Evolutionary conservation across 2,113 vertebrate genomes (phyloP).

Genomic region (Atherinomorus stipes): DNA sequence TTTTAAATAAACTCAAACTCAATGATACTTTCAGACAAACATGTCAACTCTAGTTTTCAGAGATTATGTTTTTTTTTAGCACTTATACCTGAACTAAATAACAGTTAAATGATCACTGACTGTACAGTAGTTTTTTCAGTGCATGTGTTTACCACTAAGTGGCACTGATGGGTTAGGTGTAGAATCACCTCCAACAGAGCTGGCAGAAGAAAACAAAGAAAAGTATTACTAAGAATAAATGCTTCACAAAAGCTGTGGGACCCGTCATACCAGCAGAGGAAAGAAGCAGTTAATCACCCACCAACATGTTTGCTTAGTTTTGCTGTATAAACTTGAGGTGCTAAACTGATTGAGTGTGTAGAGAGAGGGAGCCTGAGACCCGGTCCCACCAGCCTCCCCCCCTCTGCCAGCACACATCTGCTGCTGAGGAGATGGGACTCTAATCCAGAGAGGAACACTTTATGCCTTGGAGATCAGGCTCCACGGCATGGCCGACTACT

Average conservation of each 20-base stretch:
- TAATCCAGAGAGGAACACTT: slow-evolving; percentile 59
- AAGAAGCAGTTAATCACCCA: background rate
- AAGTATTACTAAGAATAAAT: background rate
- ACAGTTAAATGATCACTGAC: background rate
- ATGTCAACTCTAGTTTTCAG: background rate
- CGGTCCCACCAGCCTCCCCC: slow-evolving; percentile 59
- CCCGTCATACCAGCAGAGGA: background rate
- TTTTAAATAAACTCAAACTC: too few relatives aligned
- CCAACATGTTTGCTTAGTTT: slow-evolving; percentile 3
- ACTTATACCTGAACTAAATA: background rate
- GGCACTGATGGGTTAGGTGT: slow-evolving; percentile 54
- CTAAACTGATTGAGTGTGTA: slow-evolving; percentile 23
- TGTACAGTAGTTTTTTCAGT: slow-evolving; percentile 1
- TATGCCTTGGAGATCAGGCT: slow-evolving; percentile 34
- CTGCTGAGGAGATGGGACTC: slow-evolving; percentile 67
- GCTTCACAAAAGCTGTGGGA: background rate
- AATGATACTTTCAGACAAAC: too few relatives aligned
- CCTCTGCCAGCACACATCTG: slow-evolving; percentile 67
- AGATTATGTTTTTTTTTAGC: background rate
- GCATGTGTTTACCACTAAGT: slow-evolving; percentile 65
- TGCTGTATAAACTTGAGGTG: slow-evolving; percentile 18
- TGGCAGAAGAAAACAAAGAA: slow-evolving; percentile 3
- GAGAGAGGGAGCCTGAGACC: slow-evolving; percentile 50
- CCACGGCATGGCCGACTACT: slow-evolving; percentile 50
- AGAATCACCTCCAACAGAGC: slow-evolving; percentile 10